Conservation (phyloP, 2,888 invertebrate genomes). For the Bombylius discolor region DNA sequence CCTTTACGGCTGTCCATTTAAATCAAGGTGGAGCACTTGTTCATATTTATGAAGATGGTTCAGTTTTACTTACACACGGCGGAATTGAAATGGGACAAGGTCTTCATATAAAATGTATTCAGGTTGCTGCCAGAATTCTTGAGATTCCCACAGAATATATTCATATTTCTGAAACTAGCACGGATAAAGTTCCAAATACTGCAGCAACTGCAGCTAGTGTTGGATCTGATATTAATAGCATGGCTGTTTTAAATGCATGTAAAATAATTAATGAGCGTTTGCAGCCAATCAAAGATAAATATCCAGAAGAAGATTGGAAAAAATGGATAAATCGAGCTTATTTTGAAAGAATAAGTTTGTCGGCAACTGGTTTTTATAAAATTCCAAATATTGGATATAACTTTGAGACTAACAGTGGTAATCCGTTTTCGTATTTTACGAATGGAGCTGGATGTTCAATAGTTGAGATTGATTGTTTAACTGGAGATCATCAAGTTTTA, state of each 20-base stretch:
- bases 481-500: slow-evolving; percentile 82
- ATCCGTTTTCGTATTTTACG: slow-evolving; percentile 70
- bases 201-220: slow-evolving; percentile 81
- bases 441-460: slow-evolving; percentile 76
- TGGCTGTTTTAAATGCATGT: slow-evolving; percentile 80
- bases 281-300: slow-evolving; percentile 55
- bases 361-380: slow-evolving; percentile 71
- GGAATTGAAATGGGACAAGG: slow-evolving; percentile 99
- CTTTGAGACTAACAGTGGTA: slow-evolving; percentile 55
- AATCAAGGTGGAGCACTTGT: slow-evolving; percentile 83
- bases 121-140: slow-evolving; percentile 66
- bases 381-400: slow-evolving; percentile 63
- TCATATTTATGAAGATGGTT: slow-evolving; percentile 76
- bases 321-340: slow-evolving; percentile 71
- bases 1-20: slow-evolving; percentile 59
- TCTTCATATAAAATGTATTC: slow-evolving; percentile 89
- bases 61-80: slow-evolving; percentile 76
- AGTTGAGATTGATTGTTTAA: slow-evolving; percentile 87
- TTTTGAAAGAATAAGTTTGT: slow-evolving; percentile 60
- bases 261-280: slow-evolving; percentile 57
- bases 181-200: slow-evolving; percentile 86
- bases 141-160: slow-evolving; percentile 58
- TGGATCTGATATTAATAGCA: slow-evolving; percentile 81
- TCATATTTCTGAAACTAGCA: slow-evolving; percentile 69
- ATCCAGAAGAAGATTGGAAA: slow-evolving; percentile 72